Percentiles rank a stretch among this genome's conserved stretches.
Conservation (phyloP, 2,797 vertebrate species). For the Eleutherodactylus coqui region DNA sequence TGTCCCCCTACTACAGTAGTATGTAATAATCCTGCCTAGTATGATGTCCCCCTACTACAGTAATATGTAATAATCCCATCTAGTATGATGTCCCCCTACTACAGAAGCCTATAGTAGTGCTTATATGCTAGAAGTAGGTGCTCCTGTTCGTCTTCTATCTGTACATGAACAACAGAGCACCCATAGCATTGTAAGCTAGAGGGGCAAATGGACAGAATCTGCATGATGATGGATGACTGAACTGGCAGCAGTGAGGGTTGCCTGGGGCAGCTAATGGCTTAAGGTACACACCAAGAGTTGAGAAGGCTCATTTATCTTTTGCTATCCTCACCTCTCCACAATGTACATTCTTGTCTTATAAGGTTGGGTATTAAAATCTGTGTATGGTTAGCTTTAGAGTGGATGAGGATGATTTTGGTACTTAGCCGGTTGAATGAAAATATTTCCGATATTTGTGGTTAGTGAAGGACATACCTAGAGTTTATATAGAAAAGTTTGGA, state of each 20-base stretch:
- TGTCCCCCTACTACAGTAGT: no score
- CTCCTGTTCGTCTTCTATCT: background rate
- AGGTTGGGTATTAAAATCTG: background rate
- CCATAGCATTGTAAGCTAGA: background rate
- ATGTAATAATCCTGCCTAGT: no score
- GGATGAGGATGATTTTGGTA: background rate
- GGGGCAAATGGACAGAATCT: no score
- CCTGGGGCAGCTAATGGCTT: background rate
- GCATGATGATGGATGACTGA: background rate
- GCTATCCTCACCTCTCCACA: background rate
- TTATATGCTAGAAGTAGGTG: background rate
- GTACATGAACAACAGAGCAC: background rate
- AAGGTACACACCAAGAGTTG: background rate
- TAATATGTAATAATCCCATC: no score
- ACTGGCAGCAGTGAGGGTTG: background rate
- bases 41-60: no score
- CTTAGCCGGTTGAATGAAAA: background rate
- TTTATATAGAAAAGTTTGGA: conserved; percentile 1
- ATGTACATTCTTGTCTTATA: background rate
- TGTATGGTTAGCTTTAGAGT: background rate
- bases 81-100: no score
- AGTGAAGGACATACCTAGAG: background rate
- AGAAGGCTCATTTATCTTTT: background rate
- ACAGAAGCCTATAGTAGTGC: no score
- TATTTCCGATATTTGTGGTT: conserved; percentile 2